Base-by-base conservation (phyloP, 2,888 invertebrate species). In the Drosophila demipolita region DNA sequence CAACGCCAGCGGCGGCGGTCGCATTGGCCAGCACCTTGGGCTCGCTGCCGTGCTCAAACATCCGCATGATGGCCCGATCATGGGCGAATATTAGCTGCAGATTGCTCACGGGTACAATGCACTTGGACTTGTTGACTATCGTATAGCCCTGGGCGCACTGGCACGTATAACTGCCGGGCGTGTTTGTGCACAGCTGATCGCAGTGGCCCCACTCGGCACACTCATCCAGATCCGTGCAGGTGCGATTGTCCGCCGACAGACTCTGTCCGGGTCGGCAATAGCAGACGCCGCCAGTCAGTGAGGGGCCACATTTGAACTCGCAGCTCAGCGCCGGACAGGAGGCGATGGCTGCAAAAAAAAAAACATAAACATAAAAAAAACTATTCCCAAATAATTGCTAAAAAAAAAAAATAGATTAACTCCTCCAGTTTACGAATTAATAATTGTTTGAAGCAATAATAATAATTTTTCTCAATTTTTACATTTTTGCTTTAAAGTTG, bases 161-260 rank as follows among this genome's bases (percentile, higher is more conserved):
- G 93, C 99, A 99, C 48, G 93, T 94, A 93, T 96, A 99, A 12
- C 97, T 95, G 48, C 96, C 98, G 1, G 96, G 96, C 0, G 96
- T 96, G 93, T 99, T 99, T 69, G 95, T 95, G 93, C 99, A 99
- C 36, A 96, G 94, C 93, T 99, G 99, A 91, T 99, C 98, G 93
- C 99, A 99, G 93, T 95, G 97, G 48, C 98, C 98, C 98, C 98
- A 98, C 93, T 97, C 97, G 53, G 94, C 93, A 93, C 98, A 98
- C 93, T 99, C 99, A 94, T 99, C 96, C 82, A 97, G 95, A 94
- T 99, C 99, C 42, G 95, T 94, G 92, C 99, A 99, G 5, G 97
- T 97, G 82, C 96, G 95, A 91, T 97, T 97, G 92, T 97, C 97
- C 7, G 96, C 93, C 1, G 97, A 95, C n/a, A 99, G 94, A 84